Conservation (phyloP, 2,888 invertebrate species). For the Philonicus albiceps region DNA sequence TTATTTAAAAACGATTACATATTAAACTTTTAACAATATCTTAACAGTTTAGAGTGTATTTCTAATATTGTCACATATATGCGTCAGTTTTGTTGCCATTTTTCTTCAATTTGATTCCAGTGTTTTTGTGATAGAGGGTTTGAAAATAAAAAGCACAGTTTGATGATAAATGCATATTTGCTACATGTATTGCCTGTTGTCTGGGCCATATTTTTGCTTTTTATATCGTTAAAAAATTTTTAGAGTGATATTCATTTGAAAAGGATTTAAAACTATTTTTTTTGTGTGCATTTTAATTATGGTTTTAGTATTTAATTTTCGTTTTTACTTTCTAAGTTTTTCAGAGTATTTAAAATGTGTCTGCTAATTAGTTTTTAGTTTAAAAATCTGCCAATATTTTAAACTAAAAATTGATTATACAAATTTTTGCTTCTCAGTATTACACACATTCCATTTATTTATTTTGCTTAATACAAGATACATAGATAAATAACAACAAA, state of each 20-base stretch:
- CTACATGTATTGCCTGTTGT: not conserved
- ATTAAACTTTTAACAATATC: conserved; percentile 25
- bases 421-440: too few species aligned
- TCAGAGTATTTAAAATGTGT: too few species aligned
- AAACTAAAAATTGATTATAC: too few species aligned
- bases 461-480: too few species aligned
- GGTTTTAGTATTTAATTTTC: too few species aligned
- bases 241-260: not conserved
- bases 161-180: not conserved
- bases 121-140: not conserved
- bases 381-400: too few species aligned
- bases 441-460: too few species aligned
- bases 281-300: too few species aligned
- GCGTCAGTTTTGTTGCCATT: conserved; percentile 19
- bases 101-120: not conserved
- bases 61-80: conserved; percentile 40
- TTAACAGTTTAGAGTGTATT: conserved; percentile 12
- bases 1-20: conserved; percentile 7
- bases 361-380: too few species aligned
- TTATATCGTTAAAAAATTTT: not conserved
- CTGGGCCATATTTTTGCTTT: not conserved
- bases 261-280: too few species aligned
- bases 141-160: not conserved
- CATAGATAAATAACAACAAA: too few species aligned
- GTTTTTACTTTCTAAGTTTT: too few species aligned